phyloP scores from a whole-genome alignment of 2,797 vertebrate genomes.

The Takifugu ocellatus region DNA sequence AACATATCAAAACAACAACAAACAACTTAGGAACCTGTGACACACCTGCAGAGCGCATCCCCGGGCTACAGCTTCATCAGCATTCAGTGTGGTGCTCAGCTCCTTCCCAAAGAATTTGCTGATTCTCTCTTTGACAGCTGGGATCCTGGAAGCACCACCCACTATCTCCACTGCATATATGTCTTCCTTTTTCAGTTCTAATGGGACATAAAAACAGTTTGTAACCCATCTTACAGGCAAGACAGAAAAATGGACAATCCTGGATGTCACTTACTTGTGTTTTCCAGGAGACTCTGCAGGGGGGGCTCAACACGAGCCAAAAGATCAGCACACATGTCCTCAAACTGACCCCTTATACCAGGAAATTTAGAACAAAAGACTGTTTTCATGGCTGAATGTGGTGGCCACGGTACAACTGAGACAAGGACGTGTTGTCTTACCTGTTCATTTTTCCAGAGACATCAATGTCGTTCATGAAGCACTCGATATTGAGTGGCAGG shows the following conservation, averaged over 20 bases:
- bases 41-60: constrained; percentile 94
- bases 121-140: constrained; percentile 92
- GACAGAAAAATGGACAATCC: neutral
- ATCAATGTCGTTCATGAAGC: constrained; percentile 98
- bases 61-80: constrained; percentile 95
- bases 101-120: constrained; percentile 97
- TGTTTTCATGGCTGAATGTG: neutral
- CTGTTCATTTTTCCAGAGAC: constrained; percentile 92
- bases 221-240: neutral
- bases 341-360: constrained; percentile 81
- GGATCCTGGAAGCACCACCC: constrained; percentile 95
- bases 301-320: constrained; percentile 88
- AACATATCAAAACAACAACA: neutral
- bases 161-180: constrained; percentile 97
- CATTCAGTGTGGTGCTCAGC: constrained; percentile 92
- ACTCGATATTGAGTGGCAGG: constrained; percentile 94
- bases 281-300: constrained; percentile 88
- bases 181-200: constrained; percentile 94
- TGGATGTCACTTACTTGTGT: constrained; percentile 83
- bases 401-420: neutral
- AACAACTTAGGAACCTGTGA: constrained; percentile 1
- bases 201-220: constrained; percentile 10
- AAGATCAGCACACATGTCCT: constrained; percentile 89
- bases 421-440: constrained; percentile 58
- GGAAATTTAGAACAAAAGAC: constrained; percentile 4